Evolutionary conservation across 2,888 invertebrate species (phyloP).

Genomic region (Xiphydria camelus): DNA sequence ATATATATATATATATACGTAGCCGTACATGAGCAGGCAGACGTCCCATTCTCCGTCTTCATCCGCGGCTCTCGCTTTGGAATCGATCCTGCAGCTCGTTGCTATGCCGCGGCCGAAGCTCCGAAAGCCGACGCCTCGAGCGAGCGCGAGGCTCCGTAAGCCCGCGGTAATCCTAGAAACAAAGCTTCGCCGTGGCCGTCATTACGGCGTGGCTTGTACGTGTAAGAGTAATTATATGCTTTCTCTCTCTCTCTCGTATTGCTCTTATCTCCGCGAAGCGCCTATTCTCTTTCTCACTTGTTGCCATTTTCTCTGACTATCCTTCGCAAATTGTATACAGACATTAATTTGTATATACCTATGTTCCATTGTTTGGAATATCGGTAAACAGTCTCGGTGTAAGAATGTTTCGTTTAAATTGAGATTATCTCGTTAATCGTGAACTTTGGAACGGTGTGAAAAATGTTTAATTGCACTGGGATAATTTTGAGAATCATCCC

Average conservation of each 20-base stretch:
- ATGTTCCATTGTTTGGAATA: no score
- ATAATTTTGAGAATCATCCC: no score
- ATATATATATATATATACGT: neutral
- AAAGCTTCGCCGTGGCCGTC: neutral
- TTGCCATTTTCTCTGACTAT: neutral
- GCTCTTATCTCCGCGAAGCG: no score
- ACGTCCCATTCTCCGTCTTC: neutral
- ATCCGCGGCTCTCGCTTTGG: neutral
- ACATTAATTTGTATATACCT: no score
- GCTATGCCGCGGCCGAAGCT: neutral
- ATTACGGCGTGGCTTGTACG: no score
- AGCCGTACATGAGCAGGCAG: no score
- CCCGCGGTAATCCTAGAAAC: neutral
- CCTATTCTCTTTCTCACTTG: neutral
- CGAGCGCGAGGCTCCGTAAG: neutral
- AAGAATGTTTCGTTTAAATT: no score
- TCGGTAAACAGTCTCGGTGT: no score
- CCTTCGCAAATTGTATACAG: neutral
- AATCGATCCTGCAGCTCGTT: neutral
- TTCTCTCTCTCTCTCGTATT: conserved; percentile 7
- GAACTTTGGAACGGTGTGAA: no score
- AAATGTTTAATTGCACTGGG: no score
- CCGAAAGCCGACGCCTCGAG: neutral
- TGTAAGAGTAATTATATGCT: conserved; percentile 19
- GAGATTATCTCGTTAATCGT: no score